Conservation (phyloP, 1,140 invertebrate species). For the Marisa cornuarietis region DNA sequence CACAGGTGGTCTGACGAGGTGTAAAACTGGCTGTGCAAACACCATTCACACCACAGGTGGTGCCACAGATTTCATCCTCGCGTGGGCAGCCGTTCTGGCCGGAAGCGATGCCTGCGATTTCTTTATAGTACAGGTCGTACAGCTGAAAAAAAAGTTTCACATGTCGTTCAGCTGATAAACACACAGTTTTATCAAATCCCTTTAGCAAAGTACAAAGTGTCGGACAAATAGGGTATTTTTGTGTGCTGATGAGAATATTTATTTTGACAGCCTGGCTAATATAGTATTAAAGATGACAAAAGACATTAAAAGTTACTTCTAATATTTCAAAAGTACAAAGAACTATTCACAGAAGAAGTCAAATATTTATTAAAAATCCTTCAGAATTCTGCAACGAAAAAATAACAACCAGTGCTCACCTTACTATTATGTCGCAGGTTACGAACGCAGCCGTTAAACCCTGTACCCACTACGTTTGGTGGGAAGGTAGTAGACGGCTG, state of each 20-base stretch:
- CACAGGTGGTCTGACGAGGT: slow-evolving; percentile 81
- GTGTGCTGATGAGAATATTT: too few relatives aligned
- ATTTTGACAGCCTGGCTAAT: too few relatives aligned
- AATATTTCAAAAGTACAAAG: too few relatives aligned
- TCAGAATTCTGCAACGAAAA: neutral
- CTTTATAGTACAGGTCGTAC: slow-evolving; percentile 79
- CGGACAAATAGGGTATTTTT: too few relatives aligned
- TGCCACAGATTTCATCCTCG: slow-evolving; percentile 76
- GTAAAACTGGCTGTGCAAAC: slow-evolving; percentile 78
- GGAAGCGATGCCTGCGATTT: slow-evolving; percentile 76
- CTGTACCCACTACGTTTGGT: slow-evolving; percentile 77
- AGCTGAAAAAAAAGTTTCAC: slow-evolving; percentile 67
- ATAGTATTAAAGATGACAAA: too few relatives aligned
- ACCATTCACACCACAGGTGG: slow-evolving; percentile 74
- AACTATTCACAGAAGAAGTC: too few relatives aligned
- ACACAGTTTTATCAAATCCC: neutral
- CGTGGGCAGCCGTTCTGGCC: slow-evolving; percentile 79
- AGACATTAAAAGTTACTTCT: too few relatives aligned
- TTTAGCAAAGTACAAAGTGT: neutral
- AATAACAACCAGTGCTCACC: slow-evolving; percentile 54
- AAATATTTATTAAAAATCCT: too few relatives aligned
- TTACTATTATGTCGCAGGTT: slow-evolving; percentile 96
- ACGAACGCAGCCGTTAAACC: slow-evolving; percentile 93
- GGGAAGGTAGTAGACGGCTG: slow-evolving; percentile 83
- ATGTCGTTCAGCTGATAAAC: neutral